phyloP scores from a whole-genome alignment of 2,113 vertebrate genomes.

The Dolichallabes microphthalmus region DNA sequence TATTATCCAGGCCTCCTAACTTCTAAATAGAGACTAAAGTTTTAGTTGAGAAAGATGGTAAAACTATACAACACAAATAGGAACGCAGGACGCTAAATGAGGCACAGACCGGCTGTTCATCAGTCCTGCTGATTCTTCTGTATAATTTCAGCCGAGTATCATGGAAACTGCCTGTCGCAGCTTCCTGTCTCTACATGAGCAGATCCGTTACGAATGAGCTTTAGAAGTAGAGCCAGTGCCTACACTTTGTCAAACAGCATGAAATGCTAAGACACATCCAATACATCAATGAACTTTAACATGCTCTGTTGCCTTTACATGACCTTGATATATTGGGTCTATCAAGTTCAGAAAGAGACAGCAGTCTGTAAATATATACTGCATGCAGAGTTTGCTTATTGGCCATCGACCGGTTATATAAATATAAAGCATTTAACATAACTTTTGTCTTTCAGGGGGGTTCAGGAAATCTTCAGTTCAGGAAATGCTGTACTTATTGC shows the following conservation, averaged over 20 bases:
- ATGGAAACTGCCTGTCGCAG: constrained; percentile 34
- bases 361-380: neutral
- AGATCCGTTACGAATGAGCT: constrained; percentile 26
- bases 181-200: constrained; percentile 19
- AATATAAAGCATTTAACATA: neutral
- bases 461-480: neutral
- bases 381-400: neutral
- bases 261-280: constrained; percentile 34
- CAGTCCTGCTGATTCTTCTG: constrained; percentile 38
- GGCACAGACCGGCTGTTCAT: constrained; percentile 32
- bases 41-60: constrained; percentile 11
- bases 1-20: neutral
- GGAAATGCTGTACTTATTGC: neutral
- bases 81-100: constrained; percentile 19
- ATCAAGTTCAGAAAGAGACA: neutral
- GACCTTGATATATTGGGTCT: constrained; percentile 19
- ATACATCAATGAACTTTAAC: constrained; percentile 13
- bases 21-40: constrained; percentile 5
- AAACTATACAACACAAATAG: neutral
- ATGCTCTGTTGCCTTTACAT: constrained; percentile 18
- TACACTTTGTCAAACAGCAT: constrained; percentile 38
- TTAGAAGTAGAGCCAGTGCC: constrained; percentile 25
- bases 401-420: neutral
- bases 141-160: constrained; percentile 40
- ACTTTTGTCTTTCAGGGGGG: neutral